Percentiles rank a stretch among this genome's conserved stretches.
phyloP scores from a whole-genome alignment of 2,797 vertebrate genomes.

The Coccyzus lansbergi region DNA sequence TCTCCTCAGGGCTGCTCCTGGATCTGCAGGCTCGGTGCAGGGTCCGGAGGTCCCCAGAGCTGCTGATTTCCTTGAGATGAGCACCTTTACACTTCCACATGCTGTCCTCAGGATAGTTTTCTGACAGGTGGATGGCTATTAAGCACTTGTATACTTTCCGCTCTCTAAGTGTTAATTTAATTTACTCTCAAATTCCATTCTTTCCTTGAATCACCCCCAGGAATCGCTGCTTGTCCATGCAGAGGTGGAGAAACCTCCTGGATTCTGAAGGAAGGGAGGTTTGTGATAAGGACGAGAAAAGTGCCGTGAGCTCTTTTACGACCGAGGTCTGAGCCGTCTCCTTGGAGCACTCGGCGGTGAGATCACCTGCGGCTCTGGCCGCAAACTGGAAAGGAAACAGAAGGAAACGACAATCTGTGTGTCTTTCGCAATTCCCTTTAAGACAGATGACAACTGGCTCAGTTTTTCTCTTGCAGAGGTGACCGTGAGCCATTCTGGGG shows the following conservation, averaged over 20 bases:
- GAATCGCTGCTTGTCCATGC: not conserved
- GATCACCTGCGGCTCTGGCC: not conserved
- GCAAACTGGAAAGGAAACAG: not conserved
- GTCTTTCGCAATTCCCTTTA: not conserved
- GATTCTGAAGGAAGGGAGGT: not conserved
- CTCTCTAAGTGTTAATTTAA: not conserved
- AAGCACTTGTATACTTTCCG: not conserved
- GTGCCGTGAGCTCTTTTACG: not conserved
- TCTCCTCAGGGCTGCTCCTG: too few relatives aligned
- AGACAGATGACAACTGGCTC: not conserved
- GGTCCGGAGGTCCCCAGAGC: not conserved
- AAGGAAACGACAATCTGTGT: not conserved
- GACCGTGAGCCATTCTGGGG: not conserved
- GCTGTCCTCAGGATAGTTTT: not conserved
- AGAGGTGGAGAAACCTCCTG: not conserved
- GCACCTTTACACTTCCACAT: not conserved
- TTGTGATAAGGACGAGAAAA: not conserved
- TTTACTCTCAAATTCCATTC: not conserved
- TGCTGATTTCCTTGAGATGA: not conserved
- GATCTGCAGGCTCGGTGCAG: conserved; percentile 55
- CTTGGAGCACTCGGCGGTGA: not conserved
- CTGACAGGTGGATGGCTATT: not conserved
- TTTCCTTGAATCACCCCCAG: not conserved
- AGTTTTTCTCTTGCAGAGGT: not conserved
- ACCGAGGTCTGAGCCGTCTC: not conserved